These are phyloP conservation scores for Aphidius colemani DNA, from an alignment of 2,888 invertebrate genomes.

Conservation along the genomic window DNA sequence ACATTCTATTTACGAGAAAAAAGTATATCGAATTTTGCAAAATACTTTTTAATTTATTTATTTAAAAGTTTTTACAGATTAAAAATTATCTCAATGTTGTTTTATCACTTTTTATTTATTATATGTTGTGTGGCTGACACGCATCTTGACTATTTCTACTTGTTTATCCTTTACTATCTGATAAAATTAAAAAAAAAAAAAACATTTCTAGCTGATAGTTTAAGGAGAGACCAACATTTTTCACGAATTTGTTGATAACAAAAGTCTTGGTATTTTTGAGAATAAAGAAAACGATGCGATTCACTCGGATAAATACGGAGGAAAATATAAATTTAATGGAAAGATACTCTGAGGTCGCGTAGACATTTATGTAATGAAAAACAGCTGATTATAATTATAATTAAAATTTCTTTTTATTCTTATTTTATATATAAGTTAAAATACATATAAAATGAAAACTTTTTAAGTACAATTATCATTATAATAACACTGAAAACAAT, in stretches of 20 bases:
- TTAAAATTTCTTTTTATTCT: not conserved
- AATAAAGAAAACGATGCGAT: constrained; percentile 17
- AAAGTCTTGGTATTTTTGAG: constrained; percentile 20
- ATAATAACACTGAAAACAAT: too few species aligned
- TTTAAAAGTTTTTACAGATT: too few species aligned
- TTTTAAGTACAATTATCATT: too few species aligned
- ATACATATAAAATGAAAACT: too few species aligned
- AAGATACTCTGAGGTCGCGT: not conserved
- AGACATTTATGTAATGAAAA: constrained; percentile 6
- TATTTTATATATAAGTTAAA: too few species aligned
- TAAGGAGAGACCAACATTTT: constrained; percentile 47
- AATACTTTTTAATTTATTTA: too few species aligned
- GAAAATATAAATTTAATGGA: not conserved
- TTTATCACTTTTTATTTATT: too few species aligned
- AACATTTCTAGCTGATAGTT: too few species aligned
- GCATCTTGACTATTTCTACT: not conserved
- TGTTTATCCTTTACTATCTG: constrained; percentile 27
- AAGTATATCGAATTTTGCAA: too few species aligned
- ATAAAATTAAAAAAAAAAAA: too few species aligned
- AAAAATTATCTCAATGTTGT: too few species aligned
- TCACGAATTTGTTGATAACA: constrained; percentile 50
- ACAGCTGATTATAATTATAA: not conserved
- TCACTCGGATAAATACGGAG: constrained; percentile 9
- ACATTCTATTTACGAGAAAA: too few species aligned
- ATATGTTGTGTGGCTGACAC: not conserved